Percentiles rank a stretch among this genome's conserved stretches.
Evolutionary conservation across 2,888 invertebrate genomes (phyloP).

Genomic region (Galerucella pusilla): DNA sequence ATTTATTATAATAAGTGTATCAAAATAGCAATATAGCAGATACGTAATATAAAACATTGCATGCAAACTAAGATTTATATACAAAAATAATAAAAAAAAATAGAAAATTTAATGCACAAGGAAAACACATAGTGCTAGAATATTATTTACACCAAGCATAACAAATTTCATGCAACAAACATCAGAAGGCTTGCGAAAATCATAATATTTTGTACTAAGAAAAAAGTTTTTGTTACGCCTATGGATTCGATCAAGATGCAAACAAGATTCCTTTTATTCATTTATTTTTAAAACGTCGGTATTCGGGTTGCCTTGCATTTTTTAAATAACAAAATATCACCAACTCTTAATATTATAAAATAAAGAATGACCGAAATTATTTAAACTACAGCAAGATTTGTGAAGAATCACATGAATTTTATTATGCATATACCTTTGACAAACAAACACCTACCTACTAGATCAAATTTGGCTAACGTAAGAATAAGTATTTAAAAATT

Average conservation of each 20-base stretch:
- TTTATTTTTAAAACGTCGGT: too few species aligned
- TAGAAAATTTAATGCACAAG: slow-evolving; percentile 33
- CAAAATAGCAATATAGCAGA: slow-evolving; percentile 21
- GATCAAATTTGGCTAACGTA: not conserved
- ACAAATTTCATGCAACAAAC: slow-evolving; percentile 45
- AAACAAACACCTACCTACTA: slow-evolving; percentile 13
- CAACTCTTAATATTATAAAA: not conserved
- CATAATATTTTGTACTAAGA: slow-evolving; percentile 1
- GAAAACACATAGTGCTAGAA: slow-evolving; percentile 43
- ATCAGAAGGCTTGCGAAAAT: not conserved
- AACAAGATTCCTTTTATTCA: not conserved
- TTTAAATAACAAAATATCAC: not conserved
- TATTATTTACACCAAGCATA: slow-evolving; percentile 44
- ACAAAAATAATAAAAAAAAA: slow-evolving; percentile 32
- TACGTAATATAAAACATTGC: slow-evolving; percentile 40
- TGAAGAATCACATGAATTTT: slow-evolving; percentile 38
- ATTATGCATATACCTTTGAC: slow-evolving; percentile 34
- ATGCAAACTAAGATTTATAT: slow-evolving; percentile 43
- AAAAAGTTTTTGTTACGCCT: too few species aligned
- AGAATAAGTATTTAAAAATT: not conserved
- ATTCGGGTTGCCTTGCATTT: too few species aligned
- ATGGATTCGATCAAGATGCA: slow-evolving; percentile 11
- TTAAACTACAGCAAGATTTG: not conserved
- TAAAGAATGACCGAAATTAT: too few species aligned
- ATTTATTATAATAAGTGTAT: slow-evolving; percentile 38